These are phyloP conservation scores for Mycalesis mineus DNA, from an alignment of 2,888 invertebrate genomes.

Conservation along the genomic window DNA sequence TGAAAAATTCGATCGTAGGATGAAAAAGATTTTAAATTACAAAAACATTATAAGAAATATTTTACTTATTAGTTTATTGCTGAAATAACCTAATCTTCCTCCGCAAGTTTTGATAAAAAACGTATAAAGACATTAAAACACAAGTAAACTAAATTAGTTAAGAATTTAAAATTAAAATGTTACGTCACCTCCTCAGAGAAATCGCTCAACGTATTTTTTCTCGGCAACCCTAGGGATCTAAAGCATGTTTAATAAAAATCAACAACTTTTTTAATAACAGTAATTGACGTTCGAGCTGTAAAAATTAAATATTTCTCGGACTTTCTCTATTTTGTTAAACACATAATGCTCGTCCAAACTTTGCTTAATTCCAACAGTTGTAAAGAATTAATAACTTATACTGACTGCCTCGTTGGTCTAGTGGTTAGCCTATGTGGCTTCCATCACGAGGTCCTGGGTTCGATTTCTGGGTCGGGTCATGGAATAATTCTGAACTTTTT, in stretches of 20 bases:
- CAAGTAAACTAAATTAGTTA: not conserved
- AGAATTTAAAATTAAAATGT: not conserved
- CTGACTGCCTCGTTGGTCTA: no score
- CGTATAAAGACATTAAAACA: no score
- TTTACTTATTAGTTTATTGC: no score
- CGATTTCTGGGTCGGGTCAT: no score
- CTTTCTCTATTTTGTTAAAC: not conserved
- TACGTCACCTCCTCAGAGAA: not conserved
- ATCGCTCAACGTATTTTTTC: not conserved
- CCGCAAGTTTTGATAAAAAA: no score
- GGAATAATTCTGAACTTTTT: no score
- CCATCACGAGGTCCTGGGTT: no score
- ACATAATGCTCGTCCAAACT: not conserved
- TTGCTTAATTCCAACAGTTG: not conserved
- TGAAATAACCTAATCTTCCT: no score
- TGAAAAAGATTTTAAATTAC: no score
- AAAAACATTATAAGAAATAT: no score
- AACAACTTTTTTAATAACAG: constrained; percentile 9
- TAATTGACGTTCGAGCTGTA: not conserved
- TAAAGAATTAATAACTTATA: no score
- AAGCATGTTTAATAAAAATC: constrained; percentile 1
- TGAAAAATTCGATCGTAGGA: no score
- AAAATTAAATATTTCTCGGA: not conserved
- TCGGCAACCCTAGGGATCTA: not conserved
- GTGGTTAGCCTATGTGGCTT: not conserved